These are phyloP conservation scores for Perca schrenkii DNA, from an alignment of 2,113 vertebrate species.

Conservation along the genomic window DNA sequence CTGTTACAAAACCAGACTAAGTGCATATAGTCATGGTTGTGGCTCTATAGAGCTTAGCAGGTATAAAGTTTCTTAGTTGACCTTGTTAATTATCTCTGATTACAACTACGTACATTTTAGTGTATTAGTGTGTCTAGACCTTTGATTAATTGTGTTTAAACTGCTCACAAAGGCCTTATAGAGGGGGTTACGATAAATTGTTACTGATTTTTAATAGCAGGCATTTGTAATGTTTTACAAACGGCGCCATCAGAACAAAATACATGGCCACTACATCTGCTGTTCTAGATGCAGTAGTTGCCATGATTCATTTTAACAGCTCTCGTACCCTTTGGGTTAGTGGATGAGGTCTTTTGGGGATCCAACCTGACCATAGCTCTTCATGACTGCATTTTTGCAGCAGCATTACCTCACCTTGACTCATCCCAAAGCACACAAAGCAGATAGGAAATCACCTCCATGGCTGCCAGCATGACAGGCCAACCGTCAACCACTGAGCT, in stretches of 20 bases:
- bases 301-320: slow-evolving; percentile 48
- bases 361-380: slow-evolving; percentile 38
- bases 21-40: not conserved
- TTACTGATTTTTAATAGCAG: not conserved
- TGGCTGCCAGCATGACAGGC: slow-evolving; percentile 27
- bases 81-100: no score
- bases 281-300: not conserved
- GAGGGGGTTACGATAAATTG: not conserved
- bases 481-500: not conserved
- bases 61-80: no score
- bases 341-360: slow-evolving; percentile 32
- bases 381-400: slow-evolving; percentile 52
- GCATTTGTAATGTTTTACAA: not conserved
- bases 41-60: no score
- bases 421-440: slow-evolving; percentile 54
- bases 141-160: not conserved
- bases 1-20: not conserved
- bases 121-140: not conserved
- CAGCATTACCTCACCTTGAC: slow-evolving; percentile 71
- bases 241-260: slow-evolving; percentile 5
- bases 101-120: not conserved
- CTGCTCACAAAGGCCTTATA: not conserved
- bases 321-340: slow-evolving; percentile 21
- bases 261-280: not conserved
- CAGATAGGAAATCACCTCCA: slow-evolving; percentile 51